Evolutionary conservation across 1,140 invertebrate genomes (phyloP).

Genomic region (Dendrolimus punctatus): DNA sequence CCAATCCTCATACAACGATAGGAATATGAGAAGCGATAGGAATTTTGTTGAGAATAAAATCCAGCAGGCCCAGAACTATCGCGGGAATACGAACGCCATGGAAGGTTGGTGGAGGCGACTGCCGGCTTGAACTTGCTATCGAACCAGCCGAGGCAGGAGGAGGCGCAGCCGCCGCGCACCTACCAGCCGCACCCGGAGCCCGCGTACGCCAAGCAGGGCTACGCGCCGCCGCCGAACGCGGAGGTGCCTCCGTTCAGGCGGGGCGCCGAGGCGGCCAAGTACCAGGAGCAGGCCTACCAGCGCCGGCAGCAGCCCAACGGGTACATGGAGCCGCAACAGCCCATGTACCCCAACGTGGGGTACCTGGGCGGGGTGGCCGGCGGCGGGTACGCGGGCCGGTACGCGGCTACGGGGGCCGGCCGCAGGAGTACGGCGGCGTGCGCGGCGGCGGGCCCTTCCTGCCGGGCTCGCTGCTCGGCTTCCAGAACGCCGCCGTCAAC

Average conservation of each 20-base stretch:
- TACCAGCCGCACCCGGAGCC: constrained; percentile 38
- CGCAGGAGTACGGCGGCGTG: constrained; percentile 44
- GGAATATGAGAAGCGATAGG: constrained; percentile 38
- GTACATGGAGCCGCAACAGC: constrained; percentile 45
- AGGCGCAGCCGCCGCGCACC: constrained; percentile 29
- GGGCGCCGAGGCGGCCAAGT: constrained; percentile 28
- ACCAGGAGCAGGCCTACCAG: constrained; percentile 27
- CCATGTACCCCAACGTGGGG: constrained; percentile 39
- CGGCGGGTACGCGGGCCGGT: constrained; percentile 31
- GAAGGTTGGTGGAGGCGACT: constrained; percentile 57
- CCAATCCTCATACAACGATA: constrained; percentile 38
- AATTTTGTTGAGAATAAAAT: constrained; percentile 38
- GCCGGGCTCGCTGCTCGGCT: constrained; percentile 73
- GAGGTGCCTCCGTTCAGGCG: constrained; percentile 40
- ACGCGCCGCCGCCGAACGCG: constrained; percentile 33
- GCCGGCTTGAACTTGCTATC: constrained; percentile 52
- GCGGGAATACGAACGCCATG: constrained; percentile 40
- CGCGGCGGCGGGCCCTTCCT: constrained; percentile 66
- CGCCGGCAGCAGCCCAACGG: constrained; percentile 46
- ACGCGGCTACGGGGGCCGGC: constrained; percentile 41
- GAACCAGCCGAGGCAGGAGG: constrained; percentile 38
- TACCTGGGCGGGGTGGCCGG: constrained; percentile 37
- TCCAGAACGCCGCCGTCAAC: constrained; percentile 74
- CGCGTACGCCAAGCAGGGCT: constrained; percentile 33
- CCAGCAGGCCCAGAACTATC: constrained; percentile 41